Base-by-base conservation (phyloP, 1,140 invertebrate genomes). In the Adoxophyes honmai region DNA sequence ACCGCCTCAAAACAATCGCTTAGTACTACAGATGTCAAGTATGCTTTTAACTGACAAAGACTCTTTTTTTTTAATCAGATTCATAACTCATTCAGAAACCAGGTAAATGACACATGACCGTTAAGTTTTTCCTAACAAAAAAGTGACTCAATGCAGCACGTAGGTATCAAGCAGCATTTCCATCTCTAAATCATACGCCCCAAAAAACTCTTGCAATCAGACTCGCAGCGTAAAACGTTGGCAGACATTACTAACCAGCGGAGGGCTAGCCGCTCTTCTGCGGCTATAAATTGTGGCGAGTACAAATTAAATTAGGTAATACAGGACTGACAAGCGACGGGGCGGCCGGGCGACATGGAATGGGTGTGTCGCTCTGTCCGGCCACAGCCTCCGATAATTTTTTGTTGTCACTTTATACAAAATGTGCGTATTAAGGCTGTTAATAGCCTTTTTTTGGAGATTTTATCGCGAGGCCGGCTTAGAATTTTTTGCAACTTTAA, bases 271-370 rank as follows among this genome's bases (percentile, higher is more conserved):
- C 64, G 76, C 75, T 76, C 74, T 82, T 78, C 73, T 70, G 76
- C 64, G 73, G 68, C 76, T 73, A 86, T 88, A 88, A 86, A 88
- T 88, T 84, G 76, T 64, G 75, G 73, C 57, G 72, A 75, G 71
- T 80, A 81, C 82, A 86, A 88, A 88, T 88, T 86, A 88, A 88
- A 88, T 87, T 87, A 87, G 81, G 78, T 87, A 84, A 83, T 81
- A 81, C 80, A 81, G 74, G 65, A 61, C 67, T 67, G 73, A 78
- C 76, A 74, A 71, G 70, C 73, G 74, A 65, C 68, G 53, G 64
- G 72, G 65, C 65, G 69, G 66, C 70, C 72, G 64, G 57, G 60
- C 64, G 70, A 88, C 85, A 88, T 70, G 78, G 73, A 86, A 86
- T 74, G 81, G 82, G 85, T 73, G 81, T 76, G 75, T 66, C 78